These are phyloP conservation scores for Limnodromus scolopaceus DNA, from an alignment of 2,797 vertebrate species.

Conservation along the genomic window DNA sequence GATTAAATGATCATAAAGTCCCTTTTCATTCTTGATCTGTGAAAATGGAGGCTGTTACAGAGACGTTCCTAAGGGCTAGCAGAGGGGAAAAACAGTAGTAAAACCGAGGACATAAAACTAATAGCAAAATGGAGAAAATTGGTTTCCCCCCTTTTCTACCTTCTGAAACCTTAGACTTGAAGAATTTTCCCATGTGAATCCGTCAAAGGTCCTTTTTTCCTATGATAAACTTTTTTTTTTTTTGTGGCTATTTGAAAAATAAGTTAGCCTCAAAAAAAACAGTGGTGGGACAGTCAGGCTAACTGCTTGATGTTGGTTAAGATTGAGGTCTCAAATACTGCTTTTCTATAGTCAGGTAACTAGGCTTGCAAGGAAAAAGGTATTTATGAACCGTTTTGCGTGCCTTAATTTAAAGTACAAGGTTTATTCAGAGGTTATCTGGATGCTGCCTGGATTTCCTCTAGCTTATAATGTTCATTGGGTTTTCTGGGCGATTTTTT, in stretches of 20 bases:
- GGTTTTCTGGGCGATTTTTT: background rate
- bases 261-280: background rate
- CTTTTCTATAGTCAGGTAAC: background rate
- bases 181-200: background rate
- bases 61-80: background rate
- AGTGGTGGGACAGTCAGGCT: background rate
- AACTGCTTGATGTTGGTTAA: background rate
- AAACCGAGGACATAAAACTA: background rate
- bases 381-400: background rate
- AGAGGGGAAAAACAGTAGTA: background rate
- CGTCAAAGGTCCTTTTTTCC: background rate
- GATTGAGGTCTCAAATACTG: background rate
- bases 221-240: background rate
- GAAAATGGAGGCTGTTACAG: background rate
- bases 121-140: background rate
- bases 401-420: background rate
- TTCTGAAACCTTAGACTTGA: background rate
- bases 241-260: background rate
- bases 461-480: background rate
- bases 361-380: background rate
- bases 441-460: background rate
- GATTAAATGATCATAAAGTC: background rate
- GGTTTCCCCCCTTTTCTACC: background rate
- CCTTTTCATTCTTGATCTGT: background rate
- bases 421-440: background rate